phyloP scores from a whole-genome alignment of 2,888 invertebrate species.

The Hypolimnas misippus region DNA sequence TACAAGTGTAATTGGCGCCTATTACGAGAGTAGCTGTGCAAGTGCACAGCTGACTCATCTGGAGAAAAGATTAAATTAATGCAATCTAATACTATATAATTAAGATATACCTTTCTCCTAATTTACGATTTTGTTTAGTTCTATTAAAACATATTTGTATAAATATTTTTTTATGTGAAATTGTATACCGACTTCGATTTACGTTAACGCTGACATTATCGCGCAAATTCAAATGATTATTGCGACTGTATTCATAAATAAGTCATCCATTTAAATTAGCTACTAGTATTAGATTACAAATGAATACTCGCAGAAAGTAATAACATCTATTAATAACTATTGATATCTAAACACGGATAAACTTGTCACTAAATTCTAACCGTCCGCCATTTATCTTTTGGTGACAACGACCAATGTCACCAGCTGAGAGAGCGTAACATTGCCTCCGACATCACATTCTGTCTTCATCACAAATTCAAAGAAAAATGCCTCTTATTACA shows the following conservation, averaged over 20 bases:
- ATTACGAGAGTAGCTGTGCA: no score
- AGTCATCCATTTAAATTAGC: not conserved
- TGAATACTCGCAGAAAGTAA: not conserved
- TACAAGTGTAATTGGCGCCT: no score
- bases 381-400: conserved; percentile 68
- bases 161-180: no score
- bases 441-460: conserved; percentile 33
- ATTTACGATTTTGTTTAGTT: no score
- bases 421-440: conserved; percentile 62
- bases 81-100: no score
- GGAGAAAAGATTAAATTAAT: no score
- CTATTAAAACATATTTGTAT: no score
- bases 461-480: conserved; percentile 11
- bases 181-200: no score
- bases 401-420: conserved; percentile 71
- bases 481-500: conserved; percentile 35
- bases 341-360: conserved; percentile 54
- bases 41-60: no score
- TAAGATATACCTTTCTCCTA: no score
- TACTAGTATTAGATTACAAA: not conserved
- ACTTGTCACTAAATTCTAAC: conserved; percentile 66
- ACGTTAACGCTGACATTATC: no score
- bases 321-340: conserved; percentile 28
- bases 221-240: no score
- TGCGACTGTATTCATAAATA: not conserved